Base-by-base conservation (phyloP, 2,888 invertebrate species). In the Sphaerophoria rueppellii region DNA sequence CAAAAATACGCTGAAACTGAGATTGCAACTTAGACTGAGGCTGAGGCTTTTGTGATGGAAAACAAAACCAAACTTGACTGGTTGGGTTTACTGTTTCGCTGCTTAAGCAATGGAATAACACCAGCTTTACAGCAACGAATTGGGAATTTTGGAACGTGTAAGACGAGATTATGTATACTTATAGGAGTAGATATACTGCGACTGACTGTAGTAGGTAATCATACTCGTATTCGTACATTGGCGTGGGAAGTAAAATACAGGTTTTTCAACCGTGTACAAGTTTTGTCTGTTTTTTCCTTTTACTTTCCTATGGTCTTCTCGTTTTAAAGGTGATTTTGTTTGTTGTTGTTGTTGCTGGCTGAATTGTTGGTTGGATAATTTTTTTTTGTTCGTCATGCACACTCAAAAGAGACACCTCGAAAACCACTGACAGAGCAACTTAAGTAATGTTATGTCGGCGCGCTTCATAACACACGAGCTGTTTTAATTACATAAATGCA, bases 171-270 rank as follows among this genome's bases (percentile, higher is more conserved):
- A 43, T 9, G 16, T 54, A 54, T 9, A 35, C n/a, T 14, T 58
- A 37, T 9, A 16, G 5, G 9, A 35, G 35, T 7, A 4, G 14
- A 58, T 6, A 7, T 37, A 40, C 9, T 40, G 9, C 9, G 9
- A 43, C 43, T 7, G 9, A 43, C 40, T 40, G 9, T 40, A 40
- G 9, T 40, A 40, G 6, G 9, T 24, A 24, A 24, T 24, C 24
- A 24, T 24, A 52, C 14, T 7, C 1, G 2, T 32, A 14, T 34
- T 32, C 4, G 5, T 48, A 54, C 60, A 79, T 48, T 67, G 72
- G 83, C 85, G 85, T 85, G 85, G 85, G 85, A 85, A 85, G 85
- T 76, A 80, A 80, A 80, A 85, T 80, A 85, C 85, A 85, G 80
- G 85, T 85, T 85, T 85, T 80, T 72, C 81, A 76, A 80, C 57